phyloP scores from a whole-genome alignment of 2,113 vertebrate genomes.

The Acrocephalus arundinaceus region DNA sequence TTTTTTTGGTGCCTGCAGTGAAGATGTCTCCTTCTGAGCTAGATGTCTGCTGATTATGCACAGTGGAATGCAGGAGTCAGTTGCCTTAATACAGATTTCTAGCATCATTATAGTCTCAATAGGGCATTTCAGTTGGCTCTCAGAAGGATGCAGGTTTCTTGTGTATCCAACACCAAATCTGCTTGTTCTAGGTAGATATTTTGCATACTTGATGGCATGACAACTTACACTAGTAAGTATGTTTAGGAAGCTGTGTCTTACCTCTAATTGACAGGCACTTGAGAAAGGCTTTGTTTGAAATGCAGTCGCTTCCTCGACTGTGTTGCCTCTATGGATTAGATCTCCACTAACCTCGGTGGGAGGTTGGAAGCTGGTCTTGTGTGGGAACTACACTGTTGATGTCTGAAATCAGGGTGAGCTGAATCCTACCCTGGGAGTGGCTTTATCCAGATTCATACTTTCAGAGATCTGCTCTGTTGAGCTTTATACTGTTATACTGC shows the following conservation, averaged over 20 bases:
- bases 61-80: not conserved
- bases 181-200: not conserved
- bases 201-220: not conserved
- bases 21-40: not conserved
- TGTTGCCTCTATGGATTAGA: not conserved
- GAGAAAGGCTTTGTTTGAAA: not conserved
- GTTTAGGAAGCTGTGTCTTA: not conserved
- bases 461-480: not conserved
- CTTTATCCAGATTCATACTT: not conserved
- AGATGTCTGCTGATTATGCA: not conserved
- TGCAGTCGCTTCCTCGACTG: not conserved
- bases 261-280: not conserved
- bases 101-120: not conserved
- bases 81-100: not conserved
- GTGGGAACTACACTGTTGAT: not conserved
- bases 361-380: not conserved
- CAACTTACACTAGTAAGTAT: not conserved
- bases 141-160: not conserved
- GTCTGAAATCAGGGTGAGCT: not conserved
- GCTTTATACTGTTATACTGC: accelerated
- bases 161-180: not conserved
- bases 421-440: not conserved
- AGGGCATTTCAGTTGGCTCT: not conserved
- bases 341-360: not conserved
- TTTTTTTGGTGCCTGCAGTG: not conserved